Evolutionary conservation across 1,140 invertebrate species (phyloP), one percentile per base, ranked within the genome.

Genomic region (Epicauta chinensis): DNA sequence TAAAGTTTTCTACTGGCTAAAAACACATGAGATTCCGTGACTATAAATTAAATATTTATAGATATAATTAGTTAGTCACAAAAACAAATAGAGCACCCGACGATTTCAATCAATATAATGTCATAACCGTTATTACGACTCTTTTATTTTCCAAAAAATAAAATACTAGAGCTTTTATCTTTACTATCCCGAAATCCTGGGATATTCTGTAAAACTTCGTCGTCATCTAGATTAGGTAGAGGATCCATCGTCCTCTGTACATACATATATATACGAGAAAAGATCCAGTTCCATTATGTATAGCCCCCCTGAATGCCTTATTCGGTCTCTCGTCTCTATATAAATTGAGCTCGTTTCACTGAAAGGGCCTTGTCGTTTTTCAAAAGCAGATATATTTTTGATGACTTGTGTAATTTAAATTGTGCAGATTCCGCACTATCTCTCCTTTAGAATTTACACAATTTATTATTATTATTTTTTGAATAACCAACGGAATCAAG

Each of bases 161-260:
- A 23, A 23, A 23, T n/a, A 23, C 7, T 3, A 23, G 7, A 3
- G 23, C 7, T 52, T 48, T 62, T 60, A 59, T 62, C 52, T 23
- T 23, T 17, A 17, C 30, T 44, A 55, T 55, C 58, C 52, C 42
- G 51, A 59, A 57, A 62, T 62, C 55, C 60, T 32, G 31, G 51
- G 47, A 48, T 23, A 23, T 23, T 57, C 58, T 55, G 57, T 58
- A 62, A 62, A 62, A 57, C 54, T 57, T 62, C 55, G n/a, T 44
- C 58, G 58, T 58, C 60, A 62, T 62, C 58, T 57, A 57, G 58
- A 62, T 62, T 59, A 62, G 55, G 48, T 55, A 44, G n/a, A n/a
- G 43, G 55, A 52, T 60, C 51, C 49, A 53, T 41, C 49, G 42
- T 58, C 51, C 45, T 51, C 34, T 45, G 42, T 46, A 30, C 50